phyloP scores from a whole-genome alignment of 2,797 vertebrate genomes.

The Mus spretus region DNA sequence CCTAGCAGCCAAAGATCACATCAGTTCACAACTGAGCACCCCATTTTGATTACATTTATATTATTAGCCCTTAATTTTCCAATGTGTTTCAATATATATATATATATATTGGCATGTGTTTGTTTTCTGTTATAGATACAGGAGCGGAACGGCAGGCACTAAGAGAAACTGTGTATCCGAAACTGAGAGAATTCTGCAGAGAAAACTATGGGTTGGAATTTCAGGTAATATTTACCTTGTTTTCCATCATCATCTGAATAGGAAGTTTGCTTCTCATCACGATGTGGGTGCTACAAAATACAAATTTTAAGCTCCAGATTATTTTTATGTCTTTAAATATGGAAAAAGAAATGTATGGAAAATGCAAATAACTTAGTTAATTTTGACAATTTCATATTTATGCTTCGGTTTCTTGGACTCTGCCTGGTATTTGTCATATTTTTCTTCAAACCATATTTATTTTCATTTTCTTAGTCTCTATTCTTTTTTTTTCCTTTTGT shows the following conservation, averaged over 20 bases:
- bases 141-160: slow-evolving; percentile 97
- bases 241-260: neutral
- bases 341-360: slow-evolving; percentile 7
- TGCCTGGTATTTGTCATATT: neutral
- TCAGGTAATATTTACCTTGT: slow-evolving; percentile 91
- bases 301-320: neutral
- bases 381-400: neutral
- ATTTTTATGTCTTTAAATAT: slow-evolving; percentile 27
- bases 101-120: slow-evolving; percentile 48
- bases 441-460: neutral
- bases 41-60: neutral
- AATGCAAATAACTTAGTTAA: slow-evolving; percentile 43
- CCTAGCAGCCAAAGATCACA: neutral
- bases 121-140: slow-evolving; percentile 92
- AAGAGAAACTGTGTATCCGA: slow-evolving; percentile 98
- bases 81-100: neutral
- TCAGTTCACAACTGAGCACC: neutral
- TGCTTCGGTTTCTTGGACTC: neutral
- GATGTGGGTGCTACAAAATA: neutral
- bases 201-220: slow-evolving; percentile 99
- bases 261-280: slow-evolving; percentile 67
- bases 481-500: too few relatives aligned
- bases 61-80: neutral
- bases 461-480: neutral
- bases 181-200: slow-evolving; percentile 99